A percentile compares a stretch with the other conserved stretches of the same genome.
phyloP scores from a whole-genome alignment of 2,888 invertebrate genomes.

The Monochamus alternatus region DNA sequence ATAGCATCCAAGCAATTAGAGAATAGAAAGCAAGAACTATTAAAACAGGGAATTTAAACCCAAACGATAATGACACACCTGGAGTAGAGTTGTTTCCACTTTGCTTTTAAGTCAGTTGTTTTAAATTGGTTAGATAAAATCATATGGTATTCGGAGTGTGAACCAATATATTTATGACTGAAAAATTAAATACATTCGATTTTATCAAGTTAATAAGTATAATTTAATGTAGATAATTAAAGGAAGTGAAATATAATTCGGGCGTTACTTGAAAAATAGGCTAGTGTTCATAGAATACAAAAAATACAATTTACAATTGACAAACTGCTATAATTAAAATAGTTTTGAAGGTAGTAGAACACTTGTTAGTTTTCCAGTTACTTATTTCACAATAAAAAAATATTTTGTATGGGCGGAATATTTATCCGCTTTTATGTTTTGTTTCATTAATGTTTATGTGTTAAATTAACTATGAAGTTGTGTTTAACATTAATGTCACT shows the following conservation, averaged over 20 bases:
- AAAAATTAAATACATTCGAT: background rate
- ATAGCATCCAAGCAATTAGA: no score
- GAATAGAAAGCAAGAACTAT: background rate
- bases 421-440: no score
- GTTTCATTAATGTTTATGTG: no score
- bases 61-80: background rate
- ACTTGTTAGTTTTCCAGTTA: no score
- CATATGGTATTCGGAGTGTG: slow-evolving; percentile 21
- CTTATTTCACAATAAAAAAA: no score
- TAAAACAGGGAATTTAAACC: background rate
- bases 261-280: background rate
- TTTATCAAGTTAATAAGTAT: background rate
- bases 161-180: slow-evolving; percentile 15
- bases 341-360: no score
- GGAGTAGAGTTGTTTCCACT: background rate
- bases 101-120: slow-evolving; percentile 16
- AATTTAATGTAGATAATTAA: background rate
- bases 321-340: no score
- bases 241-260: background rate
- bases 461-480: no score
- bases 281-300: no score
- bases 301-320: no score
- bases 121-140: slow-evolving; percentile 30
- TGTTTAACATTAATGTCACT: no score
- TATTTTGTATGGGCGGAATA: no score